Conservation (phyloP, 1,140 invertebrate species). For the Procambarus clarkii region DNA sequence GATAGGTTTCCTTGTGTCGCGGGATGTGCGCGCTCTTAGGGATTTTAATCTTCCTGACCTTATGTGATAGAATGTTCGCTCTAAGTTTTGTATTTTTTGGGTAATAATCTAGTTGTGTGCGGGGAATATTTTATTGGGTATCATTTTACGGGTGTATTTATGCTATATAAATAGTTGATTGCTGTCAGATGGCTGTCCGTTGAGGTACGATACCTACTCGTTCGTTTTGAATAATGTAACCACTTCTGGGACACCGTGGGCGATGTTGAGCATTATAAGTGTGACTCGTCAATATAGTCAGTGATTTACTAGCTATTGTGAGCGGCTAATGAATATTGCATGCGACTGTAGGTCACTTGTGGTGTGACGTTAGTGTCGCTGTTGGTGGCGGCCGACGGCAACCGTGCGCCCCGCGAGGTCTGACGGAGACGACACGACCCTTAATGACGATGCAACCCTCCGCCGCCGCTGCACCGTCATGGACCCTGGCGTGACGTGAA, state of each 20-base stretch:
- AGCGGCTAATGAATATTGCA: conserved; percentile 53
- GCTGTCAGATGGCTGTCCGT: background rate
- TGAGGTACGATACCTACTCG: background rate
- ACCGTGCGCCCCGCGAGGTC: conserved; percentile 11
- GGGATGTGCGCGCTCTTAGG: background rate
- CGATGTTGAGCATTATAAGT: conserved; percentile 43
- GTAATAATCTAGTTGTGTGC: background rate
- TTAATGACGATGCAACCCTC: conserved; percentile 28
- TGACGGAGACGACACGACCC: conserved; percentile 42
- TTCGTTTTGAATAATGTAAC: conserved; percentile 27
- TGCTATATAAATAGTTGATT: background rate
- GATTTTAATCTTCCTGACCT: background rate
- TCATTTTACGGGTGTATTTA: background rate
- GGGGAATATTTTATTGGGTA: background rate
- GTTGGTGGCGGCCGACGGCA: conserved; percentile 24
- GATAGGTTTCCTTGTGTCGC: background rate
- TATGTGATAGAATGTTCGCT: background rate
- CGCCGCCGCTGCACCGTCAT: conserved; percentile 43
- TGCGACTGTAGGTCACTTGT: conserved; percentile 13
- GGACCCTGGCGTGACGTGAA: conserved; percentile 30
- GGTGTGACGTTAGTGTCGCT: background rate
- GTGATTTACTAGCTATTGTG: conserved; percentile 57
- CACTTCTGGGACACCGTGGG: conserved; percentile 17
- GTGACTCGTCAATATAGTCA: conserved; percentile 50
- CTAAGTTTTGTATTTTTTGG: background rate